Evolutionary conservation across 37 sponge, comb jelly and placozoan species (phyloP).

Genomic region (Crambe crambe): DNA sequence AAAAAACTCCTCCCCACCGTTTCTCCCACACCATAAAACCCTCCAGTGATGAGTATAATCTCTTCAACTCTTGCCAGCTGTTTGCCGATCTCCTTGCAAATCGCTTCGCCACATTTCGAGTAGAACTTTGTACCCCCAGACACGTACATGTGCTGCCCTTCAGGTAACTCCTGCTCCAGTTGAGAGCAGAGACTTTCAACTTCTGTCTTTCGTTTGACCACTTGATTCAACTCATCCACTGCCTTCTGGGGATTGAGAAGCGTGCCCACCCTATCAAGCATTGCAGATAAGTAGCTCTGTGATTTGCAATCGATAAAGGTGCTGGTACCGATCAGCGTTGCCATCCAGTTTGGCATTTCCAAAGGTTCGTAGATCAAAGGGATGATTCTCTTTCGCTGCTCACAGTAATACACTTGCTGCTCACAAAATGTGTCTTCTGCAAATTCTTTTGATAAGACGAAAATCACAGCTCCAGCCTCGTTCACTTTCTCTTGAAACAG

Average conservation of each 20-base stretch:
- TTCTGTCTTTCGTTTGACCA: conserved; percentile 27
- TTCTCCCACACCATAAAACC: conserved; percentile 87
- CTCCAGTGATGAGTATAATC: conserved; percentile 75
- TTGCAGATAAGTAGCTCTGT: conserved; percentile 9
- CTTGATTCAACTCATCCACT: conserved; percentile 25
- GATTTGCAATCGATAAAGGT: conserved; percentile 51
- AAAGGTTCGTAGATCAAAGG: conserved; percentile 57
- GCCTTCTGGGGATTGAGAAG: conserved; percentile 44
- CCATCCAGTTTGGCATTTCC: conserved; percentile 73
- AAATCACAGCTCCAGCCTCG: conserved; percentile 73
- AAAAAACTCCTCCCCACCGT: conserved; percentile 62
- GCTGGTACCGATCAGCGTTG: conserved; percentile 76
- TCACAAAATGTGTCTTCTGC: conserved; percentile 34
- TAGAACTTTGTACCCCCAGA: conserved; percentile 77
- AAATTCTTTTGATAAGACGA: conserved; percentile 73
- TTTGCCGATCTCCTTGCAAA: conserved; percentile 71
- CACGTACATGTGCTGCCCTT: conserved; percentile 67
- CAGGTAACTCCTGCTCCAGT: conserved; percentile 34
- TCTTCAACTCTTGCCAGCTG: conserved; percentile 52
- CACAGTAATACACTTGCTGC: conserved; percentile 83
- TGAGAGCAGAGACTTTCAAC: conserved; percentile 30
- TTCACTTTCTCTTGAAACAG: conserved; percentile 52
- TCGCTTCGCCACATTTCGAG: conserved; percentile 48
- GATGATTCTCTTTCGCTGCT: conserved; percentile 78
- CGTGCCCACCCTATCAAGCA: conserved; percentile 40